Conservation (phyloP, 2,888 invertebrate species). For the Cloeon dipterum region DNA sequence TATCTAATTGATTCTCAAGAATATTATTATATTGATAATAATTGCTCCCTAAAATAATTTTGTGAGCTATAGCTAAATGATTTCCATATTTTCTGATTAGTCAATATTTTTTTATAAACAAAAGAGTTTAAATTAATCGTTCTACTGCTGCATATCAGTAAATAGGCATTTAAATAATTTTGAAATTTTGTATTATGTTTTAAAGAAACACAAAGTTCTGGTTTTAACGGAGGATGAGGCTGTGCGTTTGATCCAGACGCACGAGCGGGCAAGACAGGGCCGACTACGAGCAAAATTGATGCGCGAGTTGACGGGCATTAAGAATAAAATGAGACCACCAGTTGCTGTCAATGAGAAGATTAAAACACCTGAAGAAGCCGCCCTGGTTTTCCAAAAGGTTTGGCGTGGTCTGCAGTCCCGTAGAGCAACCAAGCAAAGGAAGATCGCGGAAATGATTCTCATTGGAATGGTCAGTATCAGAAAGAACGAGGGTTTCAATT, state of each 20-base stretch:
- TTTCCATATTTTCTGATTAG: too few relatives aligned
- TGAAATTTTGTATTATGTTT: too few relatives aligned
- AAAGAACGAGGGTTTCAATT: too few relatives aligned
- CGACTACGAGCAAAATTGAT: conserved; percentile 4
- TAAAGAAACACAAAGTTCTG: too few relatives aligned
- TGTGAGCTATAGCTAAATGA: too few relatives aligned
- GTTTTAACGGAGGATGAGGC: conserved; percentile 3
- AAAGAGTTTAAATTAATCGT: too few relatives aligned
- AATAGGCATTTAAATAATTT: too few relatives aligned
- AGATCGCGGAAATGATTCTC: conserved; percentile 4
- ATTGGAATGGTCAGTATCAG: conserved; percentile 4
- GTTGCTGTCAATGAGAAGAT: conserved; percentile 1
- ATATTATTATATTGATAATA: too few relatives aligned
- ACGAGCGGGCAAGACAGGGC: conserved; percentile 5
- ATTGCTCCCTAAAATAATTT: not conserved
- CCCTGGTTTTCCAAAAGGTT: conserved; percentile 3
- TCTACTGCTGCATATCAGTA: too few relatives aligned
- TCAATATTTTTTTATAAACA: too few relatives aligned
- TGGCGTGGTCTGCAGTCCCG: conserved; percentile 3
- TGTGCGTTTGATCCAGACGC: conserved; percentile 3
- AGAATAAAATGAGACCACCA: conserved; percentile 1
- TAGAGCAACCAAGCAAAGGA: conserved; percentile 2
- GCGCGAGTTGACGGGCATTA: conserved; percentile 3
- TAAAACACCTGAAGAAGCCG: not conserved
- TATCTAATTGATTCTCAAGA: too few relatives aligned